Evolutionary conservation across 2,888 invertebrate species (phyloP), one percentile per base, ranked within the genome.

Genomic region (Mycalesis mineus): DNA sequence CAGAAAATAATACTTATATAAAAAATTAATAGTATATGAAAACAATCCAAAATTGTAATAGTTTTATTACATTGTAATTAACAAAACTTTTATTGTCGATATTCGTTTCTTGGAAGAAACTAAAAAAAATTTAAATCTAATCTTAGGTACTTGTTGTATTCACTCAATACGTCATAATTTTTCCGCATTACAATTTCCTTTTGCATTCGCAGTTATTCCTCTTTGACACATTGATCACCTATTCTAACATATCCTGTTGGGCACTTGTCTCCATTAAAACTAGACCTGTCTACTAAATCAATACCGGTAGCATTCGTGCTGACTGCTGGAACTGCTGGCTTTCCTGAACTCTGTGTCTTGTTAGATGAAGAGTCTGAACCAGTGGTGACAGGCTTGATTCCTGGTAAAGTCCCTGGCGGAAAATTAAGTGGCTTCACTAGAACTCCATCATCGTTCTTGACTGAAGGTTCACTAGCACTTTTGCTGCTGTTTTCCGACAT

Each of bases 211-310:
- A 22, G 2, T 22, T 53, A 52, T 31, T 51, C 36, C 15, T 7
- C 15, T 40, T 44, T 37, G 8, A 79, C 75, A 67, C 84, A 84
- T 60, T 70, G 66, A 13, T 74, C 82, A 55, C 78, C 75, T n/a
- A 82, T 62, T 66, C 66, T 78, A 5, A 72, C 70, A 17, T 66
- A 72, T 6, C 80, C 83, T 0, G 72, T 66, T 0, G 84, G 77
- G 58, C 84, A 84, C 15, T 68, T 65, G 54, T 82, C 80, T 3
- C 77, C 84, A 9, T 67, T 70, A 58, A 84, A 83, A 1, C 73
- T 73, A 6, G 80, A 68, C 33, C 83, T 66, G 37, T 78, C 75
- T 56, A 71, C 77, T 1, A 82, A 17, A 11, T 40, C 15, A 36
- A 58, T 8, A n/a, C 51, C 31, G 42, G 50, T 33, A 5, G 11